Base-by-base conservation (phyloP, 2,113 vertebrate genomes). In the Cyprinodon tularosa region DNA sequence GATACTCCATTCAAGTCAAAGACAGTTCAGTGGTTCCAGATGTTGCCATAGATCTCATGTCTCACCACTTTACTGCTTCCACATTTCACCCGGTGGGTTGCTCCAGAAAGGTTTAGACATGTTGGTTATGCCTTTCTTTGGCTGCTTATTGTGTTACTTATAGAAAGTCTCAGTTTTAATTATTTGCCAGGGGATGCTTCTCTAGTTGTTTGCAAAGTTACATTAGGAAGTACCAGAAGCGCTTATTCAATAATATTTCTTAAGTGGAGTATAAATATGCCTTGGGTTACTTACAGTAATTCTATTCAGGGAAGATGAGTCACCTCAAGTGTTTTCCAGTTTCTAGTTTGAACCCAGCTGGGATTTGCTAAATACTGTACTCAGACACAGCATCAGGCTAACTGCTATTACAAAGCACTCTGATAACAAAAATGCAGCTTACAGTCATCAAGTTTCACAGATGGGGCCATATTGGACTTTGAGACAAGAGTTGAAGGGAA, bases 21-120 rank as follows among this genome's bases (percentile, higher is more conserved):
- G 72, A 84, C 57, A 57, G 72, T 68, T 80, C 62, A 81, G 45
- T 76, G 71, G 83, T 84, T 88, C 85, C 88, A 89, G 83, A 88
- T 89, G 84, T 81, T 74, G 10, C 61, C 3, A 12, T 77, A 50
- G 63, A 75, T 77, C 74, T 62, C 47, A 60, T 80, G 48, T 47
- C 40, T 45, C 0, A 36, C 22, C 72, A 9, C 22, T 48, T 74
- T 44, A 68, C 42, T 53, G 60, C 67, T 59, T 57, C 14, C 15
- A 66, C n/a, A 17, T 77, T 64, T 71, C 36, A 47, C 44, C 6
- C 40, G 48, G 20, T 73, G 72, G 29, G 12, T 61, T 45, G 29
- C 39, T 62, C 74, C 12, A 12, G 1, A 14, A 71, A 11, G 29
- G 76, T 71, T 68, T n/a, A 29, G 10, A 17, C 4, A 14, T 12